Base-by-base conservation (phyloP, 1,140 invertebrate species). In the Limonius californicus region DNA sequence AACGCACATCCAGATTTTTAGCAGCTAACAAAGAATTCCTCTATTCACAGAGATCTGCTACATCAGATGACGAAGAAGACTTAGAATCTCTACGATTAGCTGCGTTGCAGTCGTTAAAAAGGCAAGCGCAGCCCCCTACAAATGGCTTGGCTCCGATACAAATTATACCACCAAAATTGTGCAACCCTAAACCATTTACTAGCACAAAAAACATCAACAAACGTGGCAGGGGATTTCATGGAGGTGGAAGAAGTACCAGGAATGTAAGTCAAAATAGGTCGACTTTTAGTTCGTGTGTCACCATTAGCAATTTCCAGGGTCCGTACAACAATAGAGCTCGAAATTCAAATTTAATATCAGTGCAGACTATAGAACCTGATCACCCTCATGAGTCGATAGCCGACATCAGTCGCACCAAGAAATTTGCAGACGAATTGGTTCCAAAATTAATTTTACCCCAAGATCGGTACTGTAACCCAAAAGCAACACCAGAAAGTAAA, bases 11-110 rank as follows among this genome's bases (percentile, higher is more conserved):
- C n/a, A n/a, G n/a, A n/a, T n/a, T n/a, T n/a, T n/a, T n/a, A n/a
- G n/a, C n/a, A n/a, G n/a, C n/a, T n/a, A n/a, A n/a, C n/a, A n/a
- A n/a, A n/a, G n/a, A n/a, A n/a, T n/a, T n/a, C n/a, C n/a, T n/a
- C n/a, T n/a, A n/a, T n/a, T n/a, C n/a, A n/a, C n/a, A 50, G 27
- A 8, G 30, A 23, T 9, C 53, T 27, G 1, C 27, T n/a, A 50
- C 32, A 39, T 72, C 73, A 18, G 75, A 76, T 42, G 75, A 76
- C 16, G 75, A 77, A 57, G 73, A 76, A 55, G 75, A 77, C 67
- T 60, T 77, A 45, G 74, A 77, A 70, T 62, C 64, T 47, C 66
- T 77, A 59, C 67, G 75, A 21, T 62, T 72, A 61, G 75, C 73
- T 35, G 75, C 75, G 23, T 66, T 77, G 14, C 68, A 73, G 54